Base-by-base conservation (phyloP, 2,888 invertebrate genomes). In the Cheilosia urbana region DNA sequence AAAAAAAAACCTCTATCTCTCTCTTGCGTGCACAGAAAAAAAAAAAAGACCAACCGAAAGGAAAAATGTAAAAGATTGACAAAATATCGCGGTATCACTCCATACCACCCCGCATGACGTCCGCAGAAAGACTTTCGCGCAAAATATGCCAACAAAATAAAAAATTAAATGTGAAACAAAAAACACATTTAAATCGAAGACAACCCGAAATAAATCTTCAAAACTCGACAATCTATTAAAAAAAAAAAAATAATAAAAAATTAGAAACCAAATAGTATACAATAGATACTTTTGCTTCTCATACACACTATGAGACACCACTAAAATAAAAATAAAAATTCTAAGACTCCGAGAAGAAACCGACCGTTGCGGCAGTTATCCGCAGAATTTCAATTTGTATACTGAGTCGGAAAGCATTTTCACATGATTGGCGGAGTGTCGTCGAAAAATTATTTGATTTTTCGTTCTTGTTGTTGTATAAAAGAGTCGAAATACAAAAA, bases 341-440 rank as follows among this genome's bases (percentile, higher is more conserved):
- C 51, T 63, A 73, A 60, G 60, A 73, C 51, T 66, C 60, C 51
- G 7, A 47, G 34, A 58, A 13, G 47, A 72, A 71, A 80, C 75
- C 80, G 75, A 84, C 80, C 62, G 79, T 58, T 84, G 75, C 80
- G 80, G 75, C 80, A 84, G 84, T 80, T 84, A 71, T 75, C 79
- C 80, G 84, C 66, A 84, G 84, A 80, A 84, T 84, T 84, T 80
- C 84, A 84, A 84, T 80, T 84, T 80, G 63, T 84, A 84, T 84
- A 84, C 84, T 84, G 80, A 84, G 65, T 71, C 60, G 60, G 40
- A 84, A 76, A 66, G 84, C 69, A 75, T 69, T 80, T 84, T 76
- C 75, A 55, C 76, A 75, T 84, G 79, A 80, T 80, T 84, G 80
- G 80, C 84, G 73, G 84, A 84, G 80, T 84, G 84, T 84, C 84